Evolutionary conservation across 2,113 vertebrate genomes (phyloP), one percentile per base, ranked within the genome.

Genomic region (Actinemys pallida): DNA sequence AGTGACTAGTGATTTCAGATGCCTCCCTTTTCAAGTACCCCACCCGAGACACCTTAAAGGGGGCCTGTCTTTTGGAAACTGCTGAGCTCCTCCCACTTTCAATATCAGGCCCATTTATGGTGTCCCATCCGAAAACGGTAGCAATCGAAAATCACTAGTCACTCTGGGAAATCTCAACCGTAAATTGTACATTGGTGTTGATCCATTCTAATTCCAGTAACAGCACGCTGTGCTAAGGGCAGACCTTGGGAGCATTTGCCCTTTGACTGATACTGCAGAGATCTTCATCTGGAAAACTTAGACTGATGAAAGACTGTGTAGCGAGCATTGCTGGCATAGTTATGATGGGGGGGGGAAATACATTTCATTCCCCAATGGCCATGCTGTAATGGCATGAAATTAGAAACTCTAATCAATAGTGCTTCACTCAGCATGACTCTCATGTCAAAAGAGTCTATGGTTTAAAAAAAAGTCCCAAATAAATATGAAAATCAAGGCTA

Each of bases 351-450:
- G 96, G 87, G 97, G 87, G 96, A 98, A 98, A 97, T 92, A 87
- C 91, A 98, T 98, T 97, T 97, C 96, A 97, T 98, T 98, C 97
- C 96, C 95, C 95, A 95, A 91, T 96, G 97, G 97, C 97, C 97
- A 97, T 97, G 98, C 98, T 98, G 97, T 95, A 98, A 98, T 97
- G 98, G 97, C 97, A 98, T 98, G 97, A 98, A 98, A 98, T 98
- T 98, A 98, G 97, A 98, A 98, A 98, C 96, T 97, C 96, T 98
- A 98, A 98, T 98, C 98, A 98, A 98, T 98, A 97, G 97, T 16
- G 95, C 97, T 98, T 97, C 98, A 95, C 98, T 93, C 97, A 97
- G 98, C 97, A 98, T 96, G 98, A 96, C 97, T 98, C 94, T 96
- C 94, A 80, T 97, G 97, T 97, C 95, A 98, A 97, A 98, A 94